phyloP scores from a whole-genome alignment of 2,113 vertebrate genomes.

The Diphyllodes magnificus region DNA sequence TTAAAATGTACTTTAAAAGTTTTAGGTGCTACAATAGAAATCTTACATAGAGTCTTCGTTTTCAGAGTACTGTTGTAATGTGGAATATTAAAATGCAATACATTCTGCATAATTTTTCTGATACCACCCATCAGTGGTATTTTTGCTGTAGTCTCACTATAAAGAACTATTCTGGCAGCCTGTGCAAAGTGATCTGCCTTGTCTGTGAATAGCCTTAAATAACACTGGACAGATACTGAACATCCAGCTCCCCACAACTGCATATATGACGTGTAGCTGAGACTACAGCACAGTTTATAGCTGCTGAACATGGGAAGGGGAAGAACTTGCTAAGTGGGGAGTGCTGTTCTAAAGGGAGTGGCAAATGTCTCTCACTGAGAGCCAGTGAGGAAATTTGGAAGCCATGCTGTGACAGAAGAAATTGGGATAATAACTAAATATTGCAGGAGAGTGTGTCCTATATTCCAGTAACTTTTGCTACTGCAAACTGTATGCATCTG shows the following conservation, averaged over 20 bases:
- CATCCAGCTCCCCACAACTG: background rate
- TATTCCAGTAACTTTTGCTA: background rate
- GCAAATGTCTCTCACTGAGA: background rate
- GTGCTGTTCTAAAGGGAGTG: background rate
- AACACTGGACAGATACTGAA: background rate
- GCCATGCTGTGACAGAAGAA: background rate
- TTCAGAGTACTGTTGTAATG: background rate
- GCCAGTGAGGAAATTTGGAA: background rate
- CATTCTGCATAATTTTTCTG: background rate
- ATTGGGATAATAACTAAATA: background rate
- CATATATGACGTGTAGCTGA: fast-evolving
- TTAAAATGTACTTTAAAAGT: background rate
- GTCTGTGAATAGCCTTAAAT: background rate
- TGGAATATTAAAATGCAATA: background rate
- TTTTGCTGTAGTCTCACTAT: background rate
- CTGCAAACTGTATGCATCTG: background rate
- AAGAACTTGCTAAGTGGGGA: background rate
- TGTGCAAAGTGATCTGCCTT: background rate
- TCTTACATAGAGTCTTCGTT: background rate
- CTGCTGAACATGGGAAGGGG: background rate
- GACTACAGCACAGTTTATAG: background rate
- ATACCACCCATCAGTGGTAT: background rate
- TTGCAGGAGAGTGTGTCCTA: fast-evolving
- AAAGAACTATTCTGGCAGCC: background rate
- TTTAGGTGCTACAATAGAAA: background rate